Base-by-base conservation (phyloP, 2,113 vertebrate species). In the Laterallus jamaicensis region DNA sequence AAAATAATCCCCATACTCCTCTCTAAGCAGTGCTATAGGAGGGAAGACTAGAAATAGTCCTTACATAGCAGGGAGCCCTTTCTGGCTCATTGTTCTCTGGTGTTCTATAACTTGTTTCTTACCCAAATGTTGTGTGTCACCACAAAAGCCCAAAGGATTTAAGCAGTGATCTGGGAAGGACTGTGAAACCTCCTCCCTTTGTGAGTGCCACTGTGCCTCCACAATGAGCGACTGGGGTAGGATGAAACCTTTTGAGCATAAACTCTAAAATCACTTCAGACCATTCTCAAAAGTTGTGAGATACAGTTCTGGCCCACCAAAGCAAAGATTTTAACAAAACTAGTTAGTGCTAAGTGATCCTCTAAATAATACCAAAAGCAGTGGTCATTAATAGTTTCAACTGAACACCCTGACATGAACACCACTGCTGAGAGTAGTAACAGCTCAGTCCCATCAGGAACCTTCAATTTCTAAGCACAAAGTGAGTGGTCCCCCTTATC, bases 31-130 rank as follows among this genome's bases (percentile, higher is more conserved):
- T 81, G 9, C 5, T 81, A 7, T 24, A 58, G 40, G 16, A 74
- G 7, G 26, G 20, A 78, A 66, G 60, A 66, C 16, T 35, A 88
- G 29, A 75, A 93, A 82, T n/a, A 40, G 12, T 69, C 42, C 18
- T 59, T 32, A 49, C 0, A 0, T 5, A 55, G n/a, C 24, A 63
- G 28, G 52, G 37, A 14, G 10, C 20, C 16, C 5, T 44, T 76
- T 62, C 15, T 67, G 26, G 0, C 68, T 24, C 47, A 17, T 40
- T 35, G 5, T 50, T 77, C 29, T 78, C 52, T 31, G 4, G 5
- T 54, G 18, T 81, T 73, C 16, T n/a, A 18, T 29, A 66, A 74
- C 6, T 5, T 32, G 24, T 66, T 70, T 70, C 37, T 14, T 66
- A 37, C 29, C 26, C 8, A 40, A 2, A 35, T 39, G 12, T 42